Conservation (phyloP, 2,888 invertebrate genomes). For the Lepas anatifera region DNA sequence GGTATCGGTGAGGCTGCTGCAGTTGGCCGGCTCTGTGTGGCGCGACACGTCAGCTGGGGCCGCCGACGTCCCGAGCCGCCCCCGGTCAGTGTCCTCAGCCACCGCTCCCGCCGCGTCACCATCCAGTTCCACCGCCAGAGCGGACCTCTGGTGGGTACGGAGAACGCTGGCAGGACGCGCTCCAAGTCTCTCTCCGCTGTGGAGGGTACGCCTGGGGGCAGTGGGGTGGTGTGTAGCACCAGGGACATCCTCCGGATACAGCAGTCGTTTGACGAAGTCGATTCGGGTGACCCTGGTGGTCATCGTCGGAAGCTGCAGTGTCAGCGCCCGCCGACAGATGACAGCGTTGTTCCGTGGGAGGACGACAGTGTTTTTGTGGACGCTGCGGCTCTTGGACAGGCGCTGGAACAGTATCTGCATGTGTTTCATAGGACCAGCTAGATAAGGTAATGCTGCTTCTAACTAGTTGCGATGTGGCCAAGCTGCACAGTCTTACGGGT, state of each 20-base stretch:
- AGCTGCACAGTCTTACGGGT: no score
- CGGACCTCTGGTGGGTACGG: not conserved
- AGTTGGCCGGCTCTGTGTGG: no score
- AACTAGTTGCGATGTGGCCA: no score
- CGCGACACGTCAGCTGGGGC: not conserved
- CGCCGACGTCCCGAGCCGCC: not conserved
- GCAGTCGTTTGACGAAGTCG: not conserved
- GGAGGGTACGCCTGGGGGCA: not conserved
- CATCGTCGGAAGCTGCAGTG: not conserved
- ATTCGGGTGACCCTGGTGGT: not conserved
- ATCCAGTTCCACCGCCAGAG: not conserved
- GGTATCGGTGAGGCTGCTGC: no score
- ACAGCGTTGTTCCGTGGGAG: not conserved
- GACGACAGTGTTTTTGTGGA: not conserved
- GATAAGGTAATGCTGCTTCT: no score
- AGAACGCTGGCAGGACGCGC: not conserved
- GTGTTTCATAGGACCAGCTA: not conserved
- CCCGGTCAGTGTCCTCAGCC: not conserved
- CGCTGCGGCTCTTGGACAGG: not conserved
- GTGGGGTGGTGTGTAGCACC: not conserved
- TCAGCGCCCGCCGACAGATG: not conserved
- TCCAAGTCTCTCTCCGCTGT: not conserved
- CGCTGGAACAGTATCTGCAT: not conserved
- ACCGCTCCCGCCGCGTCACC: not conserved
- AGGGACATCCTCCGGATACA: not conserved